phyloP scores from a whole-genome alignment of 2,113 vertebrate genomes.

The Petrocephalus microphthalmus region DNA sequence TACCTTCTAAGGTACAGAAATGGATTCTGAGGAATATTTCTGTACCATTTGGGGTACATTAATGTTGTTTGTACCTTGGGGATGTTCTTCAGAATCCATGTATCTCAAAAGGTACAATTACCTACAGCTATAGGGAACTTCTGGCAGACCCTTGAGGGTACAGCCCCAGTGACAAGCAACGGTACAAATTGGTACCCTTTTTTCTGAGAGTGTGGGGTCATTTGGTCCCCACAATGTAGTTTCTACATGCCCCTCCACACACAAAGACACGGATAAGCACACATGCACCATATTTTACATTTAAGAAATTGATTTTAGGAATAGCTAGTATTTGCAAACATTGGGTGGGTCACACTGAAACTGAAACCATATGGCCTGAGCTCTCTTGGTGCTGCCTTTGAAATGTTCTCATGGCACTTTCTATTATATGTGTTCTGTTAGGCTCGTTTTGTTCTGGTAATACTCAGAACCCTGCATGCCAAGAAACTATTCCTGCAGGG shows the following conservation, averaged over 20 bases:
- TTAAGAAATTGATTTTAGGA: slow-evolving; percentile 3
- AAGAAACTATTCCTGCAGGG: neutral
- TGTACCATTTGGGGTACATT: too few relatives aligned
- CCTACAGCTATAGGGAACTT: too few relatives aligned
- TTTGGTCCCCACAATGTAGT: neutral
- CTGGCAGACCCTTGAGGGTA: too few relatives aligned
- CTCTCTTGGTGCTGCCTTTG: neutral
- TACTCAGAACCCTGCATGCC: neutral
- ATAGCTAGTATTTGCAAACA: neutral
- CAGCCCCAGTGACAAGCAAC: too few relatives aligned
- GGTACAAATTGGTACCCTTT: too few relatives aligned
- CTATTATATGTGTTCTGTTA: neutral
- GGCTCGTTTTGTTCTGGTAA: slow-evolving; percentile 4
- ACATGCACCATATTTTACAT: slow-evolving; percentile 2
- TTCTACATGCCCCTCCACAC: neutral
- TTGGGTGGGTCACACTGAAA: slow-evolving; percentile 21
- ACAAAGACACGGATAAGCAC: neutral
- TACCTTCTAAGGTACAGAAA: too few relatives aligned
- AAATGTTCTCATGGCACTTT: neutral
- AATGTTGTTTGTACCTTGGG: too few relatives aligned
- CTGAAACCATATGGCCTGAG: neutral
- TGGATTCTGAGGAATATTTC: too few relatives aligned
- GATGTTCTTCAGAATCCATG: too few relatives aligned
- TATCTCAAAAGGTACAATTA: too few relatives aligned
- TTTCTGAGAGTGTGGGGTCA: too few relatives aligned